Evolutionary conservation across 2,113 vertebrate genomes (phyloP), one percentile per base, ranked within the genome.

Genomic region (Paedocypris sp.): DNA sequence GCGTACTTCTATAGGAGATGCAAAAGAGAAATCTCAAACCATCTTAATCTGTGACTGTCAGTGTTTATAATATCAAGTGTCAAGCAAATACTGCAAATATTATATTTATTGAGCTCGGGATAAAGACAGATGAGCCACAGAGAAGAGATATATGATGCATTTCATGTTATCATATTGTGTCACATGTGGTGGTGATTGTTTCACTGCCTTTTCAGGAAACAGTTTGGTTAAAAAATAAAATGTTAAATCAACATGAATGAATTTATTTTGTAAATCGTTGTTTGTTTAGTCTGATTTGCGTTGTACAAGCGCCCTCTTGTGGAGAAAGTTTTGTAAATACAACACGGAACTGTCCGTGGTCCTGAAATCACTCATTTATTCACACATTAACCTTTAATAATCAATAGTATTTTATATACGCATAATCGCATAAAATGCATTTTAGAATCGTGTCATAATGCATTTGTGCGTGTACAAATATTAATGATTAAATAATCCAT

Each of bases 281-380:
- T 38, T 48, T 25, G 16, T 1, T 35, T 3, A 15, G 23, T 53
- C 7, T 33, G 6, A 38, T n/a, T n/a, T n/a, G n/a, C n/a, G n/a
- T n/a, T n/a, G n/a, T n/a, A n/a, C n/a, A n/a, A 57, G 6, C 46
- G 46, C 46, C 60, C 46, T 52, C 66, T 63, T n/a, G 38, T 43
- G 41, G 15, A 36, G 16, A 3, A 4, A 5, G 4, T 38, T 49
- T 11, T 50, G 50, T 38, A 57, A 6, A 26, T 13, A 7, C 33
- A 3, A 20, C n/a, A n/a, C 6, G 23, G 26, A 12, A 9, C 54
- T 69, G 67, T 60, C 67, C 61, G 22, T 19, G 33, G 67, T 69
- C 29, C 53, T 69, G 60, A 53, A 59, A 52, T 16, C 5, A 49
- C 23, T 38, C n/a, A 25, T n/a, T n/a, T n/a, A n/a, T n/a, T n/a